Evolutionary conservation across 2,888 invertebrate species (phyloP).

Genomic region (Amorpha juglandis): DNA sequence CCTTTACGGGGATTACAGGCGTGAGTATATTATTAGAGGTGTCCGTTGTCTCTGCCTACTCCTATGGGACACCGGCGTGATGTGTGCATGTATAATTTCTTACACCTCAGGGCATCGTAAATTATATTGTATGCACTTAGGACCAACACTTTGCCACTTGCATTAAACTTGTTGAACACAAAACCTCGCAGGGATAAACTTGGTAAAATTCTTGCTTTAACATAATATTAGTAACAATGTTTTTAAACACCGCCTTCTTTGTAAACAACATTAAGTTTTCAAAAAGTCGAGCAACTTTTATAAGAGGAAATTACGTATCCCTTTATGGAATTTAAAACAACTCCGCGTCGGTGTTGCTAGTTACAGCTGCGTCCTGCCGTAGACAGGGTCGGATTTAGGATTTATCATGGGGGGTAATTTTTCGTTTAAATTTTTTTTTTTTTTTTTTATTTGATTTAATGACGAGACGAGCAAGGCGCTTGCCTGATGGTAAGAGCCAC

Average conservation of each 20-base stretch:
- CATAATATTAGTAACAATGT: not conserved
- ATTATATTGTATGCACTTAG: not conserved
- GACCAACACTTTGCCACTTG: not conserved
- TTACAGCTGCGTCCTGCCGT: constrained; percentile 1
- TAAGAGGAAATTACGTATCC: constrained; percentile 24
- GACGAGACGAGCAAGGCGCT: too few relatives aligned
- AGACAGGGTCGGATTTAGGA: not conserved
- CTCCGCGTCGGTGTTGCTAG: constrained; percentile 8
- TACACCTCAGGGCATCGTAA: not conserved
- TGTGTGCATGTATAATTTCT: too few relatives aligned
- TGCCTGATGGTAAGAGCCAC: too few relatives aligned
- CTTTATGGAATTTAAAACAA: constrained; percentile 25
- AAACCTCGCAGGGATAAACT: not conserved
- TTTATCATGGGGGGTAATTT: not conserved
- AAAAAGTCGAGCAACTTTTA: constrained; percentile 22
- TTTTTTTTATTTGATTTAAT: too few relatives aligned
- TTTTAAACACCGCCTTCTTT: not conserved
- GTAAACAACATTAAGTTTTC: constrained; percentile 5
- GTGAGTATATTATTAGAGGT: too few relatives aligned
- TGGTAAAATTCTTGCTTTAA: not conserved
- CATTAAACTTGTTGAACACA: not conserved
- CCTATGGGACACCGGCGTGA: too few relatives aligned
- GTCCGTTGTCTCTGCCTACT: too few relatives aligned
- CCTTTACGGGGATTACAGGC: too few relatives aligned
- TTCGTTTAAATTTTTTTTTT: too few relatives aligned